phyloP scores from a whole-genome alignment of 2,113 vertebrate species.

The Oreochromis aureus region DNA sequence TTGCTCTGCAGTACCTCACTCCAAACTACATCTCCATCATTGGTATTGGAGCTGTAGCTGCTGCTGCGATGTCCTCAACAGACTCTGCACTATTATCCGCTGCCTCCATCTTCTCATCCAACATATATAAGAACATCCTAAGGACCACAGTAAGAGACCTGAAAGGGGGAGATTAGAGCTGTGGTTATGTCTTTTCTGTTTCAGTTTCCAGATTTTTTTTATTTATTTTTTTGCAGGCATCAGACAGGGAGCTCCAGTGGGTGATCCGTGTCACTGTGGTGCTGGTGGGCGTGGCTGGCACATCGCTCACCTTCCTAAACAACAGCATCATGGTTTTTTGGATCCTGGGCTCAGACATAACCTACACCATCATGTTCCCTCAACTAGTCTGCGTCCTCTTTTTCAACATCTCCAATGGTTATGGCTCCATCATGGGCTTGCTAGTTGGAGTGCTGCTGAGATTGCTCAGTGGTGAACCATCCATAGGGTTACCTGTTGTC shows the following conservation, averaged over 20 bases:
- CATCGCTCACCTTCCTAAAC: slow-evolving; percentile 58
- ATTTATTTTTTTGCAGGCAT: slow-evolving; percentile 52
- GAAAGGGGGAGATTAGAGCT: not conserved
- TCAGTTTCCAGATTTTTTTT: not conserved
- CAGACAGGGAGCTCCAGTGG: slow-evolving; percentile 69
- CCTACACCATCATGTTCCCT: slow-evolving; percentile 73
- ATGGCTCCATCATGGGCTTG: slow-evolving; percentile 63
- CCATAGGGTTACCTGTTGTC: slow-evolving; percentile 48
- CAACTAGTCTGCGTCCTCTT: slow-evolving; percentile 70
- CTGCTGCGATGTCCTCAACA: slow-evolving; percentile 62
- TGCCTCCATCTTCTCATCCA: slow-evolving; percentile 52
- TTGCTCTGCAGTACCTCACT: slow-evolving; percentile 39
- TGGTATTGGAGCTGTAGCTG: slow-evolving; percentile 46
- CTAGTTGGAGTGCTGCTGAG: slow-evolving; percentile 44
- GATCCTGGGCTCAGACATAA: slow-evolving; percentile 72
- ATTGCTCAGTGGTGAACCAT: slow-evolving; percentile 69
- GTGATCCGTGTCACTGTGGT: slow-evolving; percentile 70
- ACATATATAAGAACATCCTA: slow-evolving; percentile 49
- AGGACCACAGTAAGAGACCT: slow-evolving; percentile 5
- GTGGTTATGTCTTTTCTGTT: not conserved
- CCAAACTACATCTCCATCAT: slow-evolving; percentile 36
- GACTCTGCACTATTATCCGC: slow-evolving; percentile 61
- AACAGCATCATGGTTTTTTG: slow-evolving; percentile 72
- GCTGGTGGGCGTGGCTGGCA: slow-evolving; percentile 60
- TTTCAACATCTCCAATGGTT: slow-evolving; percentile 65